phyloP scores from a whole-genome alignment of 2,888 invertebrate species.

The Drosophila mimica region DNA sequence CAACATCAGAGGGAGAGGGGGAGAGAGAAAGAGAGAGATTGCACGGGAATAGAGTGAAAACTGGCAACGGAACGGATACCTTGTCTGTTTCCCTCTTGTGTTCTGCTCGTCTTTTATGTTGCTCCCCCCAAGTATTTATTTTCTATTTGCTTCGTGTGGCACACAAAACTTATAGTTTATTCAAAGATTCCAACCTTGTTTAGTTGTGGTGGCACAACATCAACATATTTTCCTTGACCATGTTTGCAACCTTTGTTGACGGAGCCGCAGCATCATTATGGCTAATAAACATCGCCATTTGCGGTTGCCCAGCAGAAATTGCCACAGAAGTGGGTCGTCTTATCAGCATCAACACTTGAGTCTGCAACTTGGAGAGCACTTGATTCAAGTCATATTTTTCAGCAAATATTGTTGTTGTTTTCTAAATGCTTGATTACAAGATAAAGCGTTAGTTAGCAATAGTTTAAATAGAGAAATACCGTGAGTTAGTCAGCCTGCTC shows the following conservation, averaged over 20 bases:
- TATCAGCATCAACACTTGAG: constrained; percentile 23
- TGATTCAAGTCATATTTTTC: constrained; percentile 1
- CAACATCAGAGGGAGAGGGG: constrained; percentile 38
- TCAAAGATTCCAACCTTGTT: constrained; percentile 62
- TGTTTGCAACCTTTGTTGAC: constrained; percentile 51
- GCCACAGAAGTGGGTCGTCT: constrained; percentile 48
- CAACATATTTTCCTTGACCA: constrained; percentile 61
- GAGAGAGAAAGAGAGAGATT: background rate
- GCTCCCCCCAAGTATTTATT: background rate
- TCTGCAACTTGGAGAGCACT: constrained; percentile 5
- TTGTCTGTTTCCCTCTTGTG: constrained; percentile 27
- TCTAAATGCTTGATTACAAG: background rate
- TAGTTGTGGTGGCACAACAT: constrained; percentile 16
- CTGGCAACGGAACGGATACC: constrained; percentile 55
- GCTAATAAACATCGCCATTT: constrained; percentile 79
- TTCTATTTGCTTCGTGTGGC: constrained; percentile 46
- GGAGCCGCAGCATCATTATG: constrained; percentile 73
- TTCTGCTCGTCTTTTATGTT: constrained; percentile 13
- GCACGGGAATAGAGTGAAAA: constrained; percentile 18
- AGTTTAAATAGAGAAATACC: background rate
- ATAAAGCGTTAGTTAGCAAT: background rate
- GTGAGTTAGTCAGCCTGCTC: background rate
- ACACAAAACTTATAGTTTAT: constrained; percentile 73
- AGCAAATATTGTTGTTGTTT: background rate
- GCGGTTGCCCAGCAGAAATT: constrained; percentile 62